A percentile compares a stretch with the other conserved stretches of the same genome.
These are phyloP conservation scores for Penaeus chinensis DNA, from an alignment of 1,140 invertebrate species.

Conservation along the genomic window DNA sequence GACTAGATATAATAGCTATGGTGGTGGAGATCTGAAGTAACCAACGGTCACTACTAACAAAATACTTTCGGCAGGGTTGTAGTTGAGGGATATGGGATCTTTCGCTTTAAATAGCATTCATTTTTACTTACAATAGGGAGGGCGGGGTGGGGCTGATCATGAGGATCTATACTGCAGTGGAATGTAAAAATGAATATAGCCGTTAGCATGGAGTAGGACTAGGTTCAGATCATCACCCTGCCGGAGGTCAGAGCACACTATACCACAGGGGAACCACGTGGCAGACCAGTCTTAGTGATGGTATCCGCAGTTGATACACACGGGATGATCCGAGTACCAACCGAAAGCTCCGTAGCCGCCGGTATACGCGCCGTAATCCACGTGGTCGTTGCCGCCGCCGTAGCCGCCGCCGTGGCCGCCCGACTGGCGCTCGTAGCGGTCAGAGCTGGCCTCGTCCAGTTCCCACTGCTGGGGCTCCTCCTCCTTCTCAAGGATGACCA, in stretches of 20 bases:
- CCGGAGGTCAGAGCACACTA: too few relatives aligned
- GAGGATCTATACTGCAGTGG: neutral
- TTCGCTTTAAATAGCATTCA: neutral
- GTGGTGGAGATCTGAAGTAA: neutral
- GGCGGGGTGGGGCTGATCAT: neutral
- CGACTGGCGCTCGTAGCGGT: slow-evolving; percentile 33
- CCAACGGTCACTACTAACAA: too few relatives aligned
- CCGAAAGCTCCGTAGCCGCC: slow-evolving; percentile 66
- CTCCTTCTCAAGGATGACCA: slow-evolving; percentile 51
- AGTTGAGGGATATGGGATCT: neutral
- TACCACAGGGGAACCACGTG: too few relatives aligned
- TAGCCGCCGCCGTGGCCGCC: slow-evolving; percentile 55
- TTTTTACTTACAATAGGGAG: neutral
- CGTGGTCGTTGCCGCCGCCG: slow-evolving; percentile 63
- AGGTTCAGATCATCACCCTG: too few relatives aligned
- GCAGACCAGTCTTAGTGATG: too few relatives aligned
- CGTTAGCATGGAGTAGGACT: too few relatives aligned
- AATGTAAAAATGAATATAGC: too few relatives aligned
- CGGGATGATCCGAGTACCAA: slow-evolving; percentile 67
- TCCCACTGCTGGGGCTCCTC: slow-evolving; percentile 25
- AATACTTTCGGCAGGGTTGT: neutral
- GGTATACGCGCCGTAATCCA: slow-evolving; percentile 67
- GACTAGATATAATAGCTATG: slow-evolving; percentile 2
- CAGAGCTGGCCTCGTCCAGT: slow-evolving; percentile 17
- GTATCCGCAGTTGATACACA: slow-evolving; percentile 51